phyloP scores from a whole-genome alignment of 2,113 vertebrate species.

The Bungarus multicinctus region DNA sequence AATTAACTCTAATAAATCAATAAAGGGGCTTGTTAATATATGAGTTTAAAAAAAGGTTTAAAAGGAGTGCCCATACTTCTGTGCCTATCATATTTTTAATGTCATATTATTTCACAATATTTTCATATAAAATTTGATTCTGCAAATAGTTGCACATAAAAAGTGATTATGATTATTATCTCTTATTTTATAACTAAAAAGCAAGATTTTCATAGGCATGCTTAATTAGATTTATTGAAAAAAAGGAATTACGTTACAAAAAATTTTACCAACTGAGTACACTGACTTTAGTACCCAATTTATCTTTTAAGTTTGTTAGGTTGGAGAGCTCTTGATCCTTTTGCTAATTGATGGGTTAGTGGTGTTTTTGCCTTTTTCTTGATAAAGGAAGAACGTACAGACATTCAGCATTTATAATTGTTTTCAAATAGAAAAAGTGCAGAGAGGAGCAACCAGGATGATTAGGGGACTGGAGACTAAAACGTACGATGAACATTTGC shows the following conservation, averaged over 20 bases:
- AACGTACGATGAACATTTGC: too few relatives aligned
- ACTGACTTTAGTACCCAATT: neutral
- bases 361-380: neutral
- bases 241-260: neutral
- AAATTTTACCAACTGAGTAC: too few relatives aligned
- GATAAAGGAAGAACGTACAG: neutral
- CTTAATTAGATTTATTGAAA: neutral
- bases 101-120: too few relatives aligned
- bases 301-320: neutral
- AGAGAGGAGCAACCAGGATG: too few relatives aligned
- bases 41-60: too few relatives aligned
- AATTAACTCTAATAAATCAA: too few relatives aligned
- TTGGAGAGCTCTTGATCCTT: neutral
- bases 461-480: too few relatives aligned
- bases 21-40: too few relatives aligned
- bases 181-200: neutral
- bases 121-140: too few relatives aligned
- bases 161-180: neutral
- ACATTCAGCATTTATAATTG: neutral
- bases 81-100: too few relatives aligned
- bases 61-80: too few relatives aligned
- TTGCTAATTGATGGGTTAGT: neutral
- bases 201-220: neutral
- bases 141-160: neutral
- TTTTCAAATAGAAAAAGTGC: neutral